These are phyloP conservation scores for Drosophila hydei DNA, from an alignment of 1,140 invertebrate genomes.

Conservation along the genomic window DNA sequence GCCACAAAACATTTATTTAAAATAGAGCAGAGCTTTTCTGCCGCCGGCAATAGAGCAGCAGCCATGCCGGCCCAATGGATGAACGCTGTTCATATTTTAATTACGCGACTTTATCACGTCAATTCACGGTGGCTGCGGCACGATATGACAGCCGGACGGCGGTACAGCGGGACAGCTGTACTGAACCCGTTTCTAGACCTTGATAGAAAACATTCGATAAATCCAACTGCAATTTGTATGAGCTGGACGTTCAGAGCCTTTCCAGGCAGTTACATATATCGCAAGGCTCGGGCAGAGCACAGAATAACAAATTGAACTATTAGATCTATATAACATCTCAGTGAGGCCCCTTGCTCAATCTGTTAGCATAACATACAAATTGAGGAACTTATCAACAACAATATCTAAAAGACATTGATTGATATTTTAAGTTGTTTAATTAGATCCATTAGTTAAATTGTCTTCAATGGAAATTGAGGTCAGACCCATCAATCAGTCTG, in stretches of 20 bases:
- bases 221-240: slow-evolving; percentile 14
- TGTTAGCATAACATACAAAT: background rate
- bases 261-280: background rate
- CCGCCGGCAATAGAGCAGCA: slow-evolving; percentile 48
- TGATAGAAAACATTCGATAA: slow-evolving; percentile 20
- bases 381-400: slow-evolving; percentile 2
- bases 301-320: background rate
- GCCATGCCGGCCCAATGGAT: slow-evolving; percentile 48
- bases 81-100: slow-evolving; percentile 79
- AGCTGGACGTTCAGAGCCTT: background rate
- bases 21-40: slow-evolving; percentile 64
- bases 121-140: slow-evolving; percentile 59
- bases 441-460: slow-evolving; percentile 8
- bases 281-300: no score
- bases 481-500: slow-evolving; percentile 35
- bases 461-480: slow-evolving; percentile 29
- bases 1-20: slow-evolving; percentile 80
- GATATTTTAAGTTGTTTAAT: slow-evolving; percentile 12
- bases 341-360: background rate
- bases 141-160: slow-evolving; percentile 50
- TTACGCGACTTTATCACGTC: slow-evolving; percentile 78
- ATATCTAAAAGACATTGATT: background rate
- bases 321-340: background rate
- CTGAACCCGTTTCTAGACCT: slow-evolving; percentile 13
- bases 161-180: background rate